phyloP scores from a whole-genome alignment of 2,888 invertebrate species.

The Cephus pygmeus region DNA sequence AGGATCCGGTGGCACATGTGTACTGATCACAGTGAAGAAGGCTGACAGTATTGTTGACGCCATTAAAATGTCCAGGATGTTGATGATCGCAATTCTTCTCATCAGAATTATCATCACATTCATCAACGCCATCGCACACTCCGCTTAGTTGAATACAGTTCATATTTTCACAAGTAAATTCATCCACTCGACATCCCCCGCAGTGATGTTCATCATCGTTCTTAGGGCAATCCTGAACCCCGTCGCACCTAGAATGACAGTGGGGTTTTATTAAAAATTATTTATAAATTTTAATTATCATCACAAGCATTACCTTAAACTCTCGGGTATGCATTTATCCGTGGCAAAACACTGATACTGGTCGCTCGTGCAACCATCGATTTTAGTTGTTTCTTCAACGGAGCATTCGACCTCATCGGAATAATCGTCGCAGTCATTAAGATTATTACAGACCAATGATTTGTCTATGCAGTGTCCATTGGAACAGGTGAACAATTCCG shows the following conservation, averaged over 20 bases:
- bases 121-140: constrained; percentile 72
- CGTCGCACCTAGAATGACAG: constrained; percentile 70
- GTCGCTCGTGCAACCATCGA: constrained; percentile 32
- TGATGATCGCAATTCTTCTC: constrained; percentile 66
- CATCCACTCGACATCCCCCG: constrained; percentile 63
- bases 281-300: background rate
- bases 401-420: constrained; percentile 70
- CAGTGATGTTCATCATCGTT: constrained; percentile 79
- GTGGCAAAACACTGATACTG: constrained; percentile 48
- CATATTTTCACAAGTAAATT: constrained; percentile 71
- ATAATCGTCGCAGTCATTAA: constrained; percentile 71
- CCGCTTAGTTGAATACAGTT: constrained; percentile 72
- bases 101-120: constrained; percentile 81
- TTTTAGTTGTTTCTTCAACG: constrained; percentile 9
- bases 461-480: constrained; percentile 71
- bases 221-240: constrained; percentile 76
- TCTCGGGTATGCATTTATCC: constrained; percentile 48
- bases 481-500: constrained; percentile 65
- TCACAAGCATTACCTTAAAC: constrained; percentile 37
- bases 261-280: background rate
- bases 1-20: constrained; percentile 73
- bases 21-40: constrained; percentile 64
- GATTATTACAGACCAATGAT: constrained; percentile 69
- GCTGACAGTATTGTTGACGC: background rate
- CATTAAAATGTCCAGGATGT: constrained; percentile 8